A percentile compares a stretch with the other conserved stretches of the same genome.
Conservation (phyloP, 2,797 vertebrate species). For the Pseudochromis fuscus region DNA sequence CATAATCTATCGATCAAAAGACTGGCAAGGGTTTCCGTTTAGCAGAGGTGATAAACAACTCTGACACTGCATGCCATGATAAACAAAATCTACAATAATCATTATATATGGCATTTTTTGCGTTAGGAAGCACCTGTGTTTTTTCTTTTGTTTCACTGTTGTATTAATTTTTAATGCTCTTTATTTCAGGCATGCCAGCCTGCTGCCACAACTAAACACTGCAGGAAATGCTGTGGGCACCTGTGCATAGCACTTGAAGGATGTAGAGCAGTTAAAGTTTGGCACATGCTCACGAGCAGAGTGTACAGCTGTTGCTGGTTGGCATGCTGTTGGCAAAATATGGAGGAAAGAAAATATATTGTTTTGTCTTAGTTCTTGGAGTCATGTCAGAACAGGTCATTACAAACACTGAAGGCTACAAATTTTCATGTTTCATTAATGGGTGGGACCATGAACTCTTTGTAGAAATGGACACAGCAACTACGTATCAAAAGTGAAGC, state of each 20-base stretch:
- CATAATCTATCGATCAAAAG: too few relatives aligned
- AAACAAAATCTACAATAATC: not conserved
- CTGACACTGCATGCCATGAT: not conserved
- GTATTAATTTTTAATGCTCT: constrained; percentile 8
- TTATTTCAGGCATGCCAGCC: not conserved
- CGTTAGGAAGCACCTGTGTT: not conserved
- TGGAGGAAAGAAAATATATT: not conserved
- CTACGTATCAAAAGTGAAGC: too few relatives aligned
- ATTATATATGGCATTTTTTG: not conserved
- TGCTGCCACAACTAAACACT: not conserved
- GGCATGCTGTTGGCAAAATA: not conserved
- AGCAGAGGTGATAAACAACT: not conserved
- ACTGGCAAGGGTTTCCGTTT: not conserved
- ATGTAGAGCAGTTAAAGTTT: not conserved
- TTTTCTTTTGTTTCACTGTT: not conserved
- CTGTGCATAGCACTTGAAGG: not conserved
- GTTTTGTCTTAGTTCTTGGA: not conserved
- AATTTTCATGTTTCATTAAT: not conserved
- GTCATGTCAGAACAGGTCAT: not conserved
- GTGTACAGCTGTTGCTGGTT: not conserved
- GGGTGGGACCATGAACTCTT: too few relatives aligned
- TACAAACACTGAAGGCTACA: not conserved
- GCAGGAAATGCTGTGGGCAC: constrained; percentile 18
- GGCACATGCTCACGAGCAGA: not conserved
- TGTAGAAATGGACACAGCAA: too few relatives aligned